These are phyloP conservation scores for Thalassaphorura encarpata DNA, from an alignment of 1,140 invertebrate genomes.

Conservation along the genomic window DNA sequence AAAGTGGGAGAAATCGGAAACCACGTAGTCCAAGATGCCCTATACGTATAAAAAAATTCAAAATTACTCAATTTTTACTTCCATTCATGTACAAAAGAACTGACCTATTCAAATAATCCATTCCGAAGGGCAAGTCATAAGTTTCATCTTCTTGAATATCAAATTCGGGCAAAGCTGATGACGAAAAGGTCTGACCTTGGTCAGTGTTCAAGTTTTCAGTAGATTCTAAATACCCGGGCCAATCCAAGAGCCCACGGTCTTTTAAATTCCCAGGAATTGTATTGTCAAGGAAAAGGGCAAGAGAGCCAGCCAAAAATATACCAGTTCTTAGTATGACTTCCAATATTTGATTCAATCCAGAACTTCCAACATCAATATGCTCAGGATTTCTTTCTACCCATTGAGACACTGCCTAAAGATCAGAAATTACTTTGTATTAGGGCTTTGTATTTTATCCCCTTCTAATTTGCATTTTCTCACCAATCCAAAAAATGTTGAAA, in stretches of 20 bases:
- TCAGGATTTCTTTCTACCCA: constrained; percentile 58
- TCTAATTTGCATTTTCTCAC: constrained; percentile 37
- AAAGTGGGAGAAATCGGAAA: constrained; percentile 1
- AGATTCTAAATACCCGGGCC: constrained; percentile 59
- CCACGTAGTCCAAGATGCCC: background rate
- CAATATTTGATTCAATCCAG: constrained; percentile 58
- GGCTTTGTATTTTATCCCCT: background rate
- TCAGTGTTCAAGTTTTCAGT: constrained; percentile 38
- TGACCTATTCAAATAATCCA: constrained; percentile 11
- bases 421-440: background rate
- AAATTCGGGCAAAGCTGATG: constrained; percentile 34
- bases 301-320: constrained; percentile 68
- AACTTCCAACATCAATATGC: constrained; percentile 56
- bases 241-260: constrained; percentile 38
- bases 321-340: constrained; percentile 69
- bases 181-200: constrained; percentile 32
- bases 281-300: constrained; percentile 73
- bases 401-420: constrained; percentile 51
- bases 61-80: background rate
- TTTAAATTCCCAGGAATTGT: constrained; percentile 61
- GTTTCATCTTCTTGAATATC: constrained; percentile 4
- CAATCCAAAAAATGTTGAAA: constrained; percentile 72
- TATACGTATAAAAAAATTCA: background rate
- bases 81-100: background rate
- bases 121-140: constrained; percentile 21